A percentile compares a stretch with the other conserved stretches of the same genome.
Conservation (phyloP, 2,113 vertebrate genomes). For the Macaca mulatta region DNA sequence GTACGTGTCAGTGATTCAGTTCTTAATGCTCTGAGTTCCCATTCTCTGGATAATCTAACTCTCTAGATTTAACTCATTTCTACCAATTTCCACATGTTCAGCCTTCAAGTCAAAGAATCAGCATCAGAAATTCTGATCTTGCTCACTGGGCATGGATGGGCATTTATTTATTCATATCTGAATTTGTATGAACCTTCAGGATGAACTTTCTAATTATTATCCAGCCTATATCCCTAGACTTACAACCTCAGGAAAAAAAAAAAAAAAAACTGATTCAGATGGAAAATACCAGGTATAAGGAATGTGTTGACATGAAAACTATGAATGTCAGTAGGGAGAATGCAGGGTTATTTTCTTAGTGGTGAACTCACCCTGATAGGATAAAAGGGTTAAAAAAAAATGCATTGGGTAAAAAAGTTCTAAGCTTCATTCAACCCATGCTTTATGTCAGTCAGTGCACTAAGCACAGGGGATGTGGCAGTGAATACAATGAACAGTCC, state of each 20-base stretch:
- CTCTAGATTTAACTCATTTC: not conserved
- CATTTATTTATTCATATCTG: not conserved
- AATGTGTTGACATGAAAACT: not conserved
- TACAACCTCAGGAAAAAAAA: not conserved
- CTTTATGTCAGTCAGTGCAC: not conserved
- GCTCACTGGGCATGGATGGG: too few species aligned
- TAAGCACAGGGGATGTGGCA: not conserved
- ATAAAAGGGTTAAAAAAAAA: too few species aligned
- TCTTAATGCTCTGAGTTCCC: not conserved
- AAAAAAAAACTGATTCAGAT: not conserved
- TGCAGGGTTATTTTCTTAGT: not conserved
- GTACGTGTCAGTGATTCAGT: not conserved
- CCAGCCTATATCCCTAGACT: not conserved
- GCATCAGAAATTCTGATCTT: not conserved
- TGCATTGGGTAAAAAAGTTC: not conserved
- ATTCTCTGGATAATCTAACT: not conserved
- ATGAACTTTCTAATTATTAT: not conserved
- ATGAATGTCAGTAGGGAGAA: not conserved
- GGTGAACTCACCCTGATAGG: too few species aligned
- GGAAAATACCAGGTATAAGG: not conserved
- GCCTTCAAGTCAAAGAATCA: not conserved
- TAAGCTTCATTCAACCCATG: not conserved
- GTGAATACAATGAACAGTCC: not conserved
- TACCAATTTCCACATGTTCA: not conserved
- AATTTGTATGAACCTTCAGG: not conserved